A percentile compares a stretch with the other conserved stretches of the same genome.
Evolutionary conservation across 2,113 vertebrate species (phyloP).

Genomic region (Suncus etruscus): DNA sequence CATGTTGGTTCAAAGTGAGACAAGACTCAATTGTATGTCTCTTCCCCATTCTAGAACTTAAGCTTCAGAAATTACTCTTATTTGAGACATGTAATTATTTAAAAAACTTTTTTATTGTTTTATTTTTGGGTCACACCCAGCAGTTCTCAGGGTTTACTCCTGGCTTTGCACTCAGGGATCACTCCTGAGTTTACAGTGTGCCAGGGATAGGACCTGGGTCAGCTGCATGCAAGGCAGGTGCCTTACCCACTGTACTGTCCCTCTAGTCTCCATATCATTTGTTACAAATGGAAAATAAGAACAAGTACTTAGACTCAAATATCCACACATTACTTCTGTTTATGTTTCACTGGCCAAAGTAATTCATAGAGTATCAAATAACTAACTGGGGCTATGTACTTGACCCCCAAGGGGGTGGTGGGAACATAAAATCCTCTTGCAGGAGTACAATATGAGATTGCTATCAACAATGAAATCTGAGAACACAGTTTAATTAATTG

Average conservation of each 20-base stretch:
- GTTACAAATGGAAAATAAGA: not conserved
- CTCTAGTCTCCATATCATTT: not conserved
- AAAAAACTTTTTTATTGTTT: no score
- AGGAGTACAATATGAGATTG: not conserved
- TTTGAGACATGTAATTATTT: not conserved
- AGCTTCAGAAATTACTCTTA: not conserved
- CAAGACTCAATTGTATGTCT: not conserved
- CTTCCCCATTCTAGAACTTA: constrained; percentile 7
- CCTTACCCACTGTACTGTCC: no score
- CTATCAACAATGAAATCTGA: no score
- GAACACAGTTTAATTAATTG: not conserved
- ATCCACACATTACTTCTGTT: not conserved
- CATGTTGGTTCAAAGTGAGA: not conserved
- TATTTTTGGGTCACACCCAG: no score
- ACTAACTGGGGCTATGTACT: not conserved
- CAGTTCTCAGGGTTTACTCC: no score
- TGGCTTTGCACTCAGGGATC: no score
- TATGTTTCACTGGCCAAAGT: not conserved
- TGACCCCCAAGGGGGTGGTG: not conserved
- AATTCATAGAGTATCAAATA: not conserved
- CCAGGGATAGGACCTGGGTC: no score
- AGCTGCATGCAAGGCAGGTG: no score
- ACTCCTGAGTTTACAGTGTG: no score
- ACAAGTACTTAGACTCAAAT: not conserved
- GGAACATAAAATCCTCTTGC: not conserved